Evolutionary conservation across 2,888 invertebrate genomes (phyloP), one percentile per base, ranked within the genome.

Genomic region (Oscheius sp.): DNA sequence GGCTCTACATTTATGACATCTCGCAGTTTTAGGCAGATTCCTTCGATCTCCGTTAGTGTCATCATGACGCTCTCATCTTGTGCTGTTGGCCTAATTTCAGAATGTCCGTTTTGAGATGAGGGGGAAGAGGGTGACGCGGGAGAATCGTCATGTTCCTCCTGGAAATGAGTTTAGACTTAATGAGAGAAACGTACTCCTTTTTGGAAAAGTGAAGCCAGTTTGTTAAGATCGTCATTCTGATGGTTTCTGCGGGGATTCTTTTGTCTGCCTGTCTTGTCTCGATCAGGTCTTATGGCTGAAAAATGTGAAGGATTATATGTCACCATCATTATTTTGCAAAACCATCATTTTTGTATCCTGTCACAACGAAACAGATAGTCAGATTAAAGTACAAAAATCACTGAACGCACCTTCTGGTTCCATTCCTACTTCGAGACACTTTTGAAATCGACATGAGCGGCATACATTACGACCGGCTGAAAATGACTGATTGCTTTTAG

Each of bases 371-470:
- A 49, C 2, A 17, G 54, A 54, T 20, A 17, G 54, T 33, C 54
- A 54, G 20, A 62, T 17, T 33, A 62, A 50, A 62, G 36, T 49
- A 62, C 62, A 62, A 62, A 22, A 32, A 62, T 26, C 59, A 44
- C n/a, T 32, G n/a, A 32, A 63, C 70, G 62, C 41, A 81, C 79
- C 82, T 41, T 83, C 82, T 14, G 81, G 81, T 66, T 85, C 85
- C 85, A 85, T 85, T 5, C 85, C 85, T 28, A 85, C 84, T 68
- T 82, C 80, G 6, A 85, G 68, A 67, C 85, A 85, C 67, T 85
- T 85, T 63, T 79, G 80, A 72, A 84, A 85, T 6, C 85, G 72
- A 51, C 85, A 85, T 1, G 83, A 77, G n/a, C 85, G 75, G 68
- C 85, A 85, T 6, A 83, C 79, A 64, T 85, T 85, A 33, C 84